A percentile compares a stretch with the other conserved stretches of the same genome.
phyloP scores from a whole-genome alignment of 2,888 invertebrate genomes.

The Mimas tiliae region DNA sequence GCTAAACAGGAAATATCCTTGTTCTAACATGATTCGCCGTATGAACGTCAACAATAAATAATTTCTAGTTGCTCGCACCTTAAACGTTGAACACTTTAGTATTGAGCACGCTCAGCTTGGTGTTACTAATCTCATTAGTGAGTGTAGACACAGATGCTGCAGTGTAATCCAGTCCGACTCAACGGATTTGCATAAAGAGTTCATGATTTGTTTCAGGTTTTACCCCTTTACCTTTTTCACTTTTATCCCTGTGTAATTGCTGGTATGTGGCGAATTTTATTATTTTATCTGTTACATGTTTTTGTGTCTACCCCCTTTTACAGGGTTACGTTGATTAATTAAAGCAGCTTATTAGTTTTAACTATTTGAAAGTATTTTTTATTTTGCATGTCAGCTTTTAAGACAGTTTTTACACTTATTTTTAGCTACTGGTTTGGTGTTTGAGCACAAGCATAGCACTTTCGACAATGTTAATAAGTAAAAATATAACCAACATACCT shows the following conservation, averaged over 20 bases:
- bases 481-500: too few relatives aligned
- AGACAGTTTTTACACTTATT: background rate
- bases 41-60: conserved; percentile 11
- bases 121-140: conserved; percentile 72
- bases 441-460: too few relatives aligned
- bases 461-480: too few relatives aligned
- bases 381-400: background rate
- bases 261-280: conserved; percentile 31
- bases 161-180: conserved; percentile 62
- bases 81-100: conserved; percentile 22
- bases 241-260: conserved; percentile 32
- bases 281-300: conserved; percentile 22
- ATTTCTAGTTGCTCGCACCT: conserved; percentile 22
- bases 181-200: conserved; percentile 66
- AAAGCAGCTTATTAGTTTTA: conserved; percentile 3
- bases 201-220: conserved; percentile 60
- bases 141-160: conserved; percentile 69
- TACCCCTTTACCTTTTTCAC: conserved; percentile 45
- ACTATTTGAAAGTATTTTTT: background rate
- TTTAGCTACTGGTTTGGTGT: too few relatives aligned
- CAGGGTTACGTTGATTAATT: conserved; percentile 8
- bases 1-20: background rate
- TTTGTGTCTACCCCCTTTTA: conserved; percentile 15
- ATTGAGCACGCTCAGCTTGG: conserved; percentile 46
- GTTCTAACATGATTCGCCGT: background rate